Percentiles rank a stretch among this genome's conserved stretches.
Evolutionary conservation across 2,797 vertebrate species (phyloP).

Genomic region (Rhodeus uyekii): DNA sequence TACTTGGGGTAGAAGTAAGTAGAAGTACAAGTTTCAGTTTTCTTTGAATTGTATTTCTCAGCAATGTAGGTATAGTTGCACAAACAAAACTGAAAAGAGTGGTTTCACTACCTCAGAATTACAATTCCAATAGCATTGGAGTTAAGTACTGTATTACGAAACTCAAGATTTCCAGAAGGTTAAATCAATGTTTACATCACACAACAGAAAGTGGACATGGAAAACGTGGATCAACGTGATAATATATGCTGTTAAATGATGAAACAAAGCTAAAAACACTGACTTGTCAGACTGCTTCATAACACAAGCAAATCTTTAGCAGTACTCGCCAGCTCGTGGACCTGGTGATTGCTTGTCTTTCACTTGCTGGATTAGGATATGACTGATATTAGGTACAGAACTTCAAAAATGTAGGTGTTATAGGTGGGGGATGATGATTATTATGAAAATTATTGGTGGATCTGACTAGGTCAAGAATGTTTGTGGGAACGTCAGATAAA

Average conservation of each 20-base stretch:
- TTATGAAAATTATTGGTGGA: neutral
- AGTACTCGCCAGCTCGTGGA: neutral
- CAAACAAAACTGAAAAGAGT: neutral
- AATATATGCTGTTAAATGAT: neutral
- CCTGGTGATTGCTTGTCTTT: neutral
- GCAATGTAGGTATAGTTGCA: neutral
- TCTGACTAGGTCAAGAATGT: neutral
- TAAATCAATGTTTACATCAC: neutral
- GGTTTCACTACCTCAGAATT: neutral
- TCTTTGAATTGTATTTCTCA: neutral
- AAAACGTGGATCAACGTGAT: no score
- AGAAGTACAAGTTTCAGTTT: neutral
- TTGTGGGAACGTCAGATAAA: neutral
- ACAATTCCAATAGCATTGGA: neutral
- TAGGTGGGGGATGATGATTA: neutral
- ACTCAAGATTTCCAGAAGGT: no score
- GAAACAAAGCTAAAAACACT: neutral
- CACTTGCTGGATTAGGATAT: neutral
- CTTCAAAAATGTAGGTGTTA: neutral
- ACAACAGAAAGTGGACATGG: neutral
- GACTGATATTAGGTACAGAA: neutral
- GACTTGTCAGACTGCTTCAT: no score
- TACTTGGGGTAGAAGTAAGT: neutral
- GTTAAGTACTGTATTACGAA: neutral
- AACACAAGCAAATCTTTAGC: no score